Evolutionary conservation across 2,113 vertebrate genomes (phyloP), one percentile per base, ranked within the genome.

Genomic region (Petromus typicus): DNA sequence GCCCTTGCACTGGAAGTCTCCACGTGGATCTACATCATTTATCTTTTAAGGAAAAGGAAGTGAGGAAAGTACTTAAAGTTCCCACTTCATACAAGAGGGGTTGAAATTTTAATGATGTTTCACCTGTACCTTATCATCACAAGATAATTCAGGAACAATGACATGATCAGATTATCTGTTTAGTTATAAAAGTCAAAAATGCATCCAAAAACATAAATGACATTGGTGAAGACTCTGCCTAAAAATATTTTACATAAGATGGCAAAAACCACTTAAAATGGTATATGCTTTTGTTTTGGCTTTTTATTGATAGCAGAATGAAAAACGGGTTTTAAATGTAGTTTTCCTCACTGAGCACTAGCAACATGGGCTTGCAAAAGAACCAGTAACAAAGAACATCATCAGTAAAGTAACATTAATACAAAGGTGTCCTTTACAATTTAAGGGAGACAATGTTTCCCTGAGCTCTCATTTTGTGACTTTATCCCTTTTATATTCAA

Each of bases 261-360:
- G 61, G 17, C 16, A 76, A 11, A 94, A 89, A 76, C 14, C 2
- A 86, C 11, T 93, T 25, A 3, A 88, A 92, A 86, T 14, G 12
- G 32, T 45, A 90, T 34, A 34, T 40, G 90, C 73, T 73, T 4
- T 88, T 71, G 48, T 51, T 91, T 94, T 87, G 71, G 27, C 22
- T 95, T 81, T 82, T 97, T 95, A 73, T 71, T 90, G 80, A 69
- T 54, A 16, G 84, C 2, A 22, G 43, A 97, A 67, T 81, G 67
- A 96, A 95, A 97, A 91, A 34, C 73, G 91, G 40, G 22, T 45
- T 93, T 71, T 30, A 96, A 93, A 32, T 37, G 61, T 16, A 88
- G 78, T 56, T 95, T 81, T 97, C 91, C 18, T 95, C 90, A 90
- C 93, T 96, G 97, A 97, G n/a, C 23, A 81, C 67, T 87, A 88